These are phyloP conservation scores for Aphidius colemani DNA, from an alignment of 2,888 invertebrate genomes.

Conservation along the genomic window DNA sequence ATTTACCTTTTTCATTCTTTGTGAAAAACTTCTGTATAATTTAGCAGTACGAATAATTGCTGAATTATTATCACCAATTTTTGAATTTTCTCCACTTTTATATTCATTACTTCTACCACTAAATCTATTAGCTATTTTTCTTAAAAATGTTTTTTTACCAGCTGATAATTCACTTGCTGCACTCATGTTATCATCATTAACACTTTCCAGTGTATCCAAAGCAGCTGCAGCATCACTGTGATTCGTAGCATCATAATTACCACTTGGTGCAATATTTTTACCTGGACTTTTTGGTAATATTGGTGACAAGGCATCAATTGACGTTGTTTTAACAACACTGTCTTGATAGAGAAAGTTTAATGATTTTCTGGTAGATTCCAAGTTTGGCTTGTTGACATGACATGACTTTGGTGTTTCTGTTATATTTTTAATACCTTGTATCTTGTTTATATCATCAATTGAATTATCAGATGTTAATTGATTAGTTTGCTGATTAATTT, in stretches of 20 bases:
- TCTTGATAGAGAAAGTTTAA: constrained; percentile 30
- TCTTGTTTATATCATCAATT: constrained; percentile 3
- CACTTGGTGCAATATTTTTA: background rate
- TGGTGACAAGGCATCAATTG: constrained; percentile 30
- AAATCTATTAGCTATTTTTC: constrained; percentile 11
- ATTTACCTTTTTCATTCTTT: constrained; percentile 39
- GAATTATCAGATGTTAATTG: too few species aligned
- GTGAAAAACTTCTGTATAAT: constrained; percentile 39
- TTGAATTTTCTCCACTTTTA: background rate
- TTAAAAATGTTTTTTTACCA: constrained; percentile 29
- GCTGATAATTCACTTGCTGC: constrained; percentile 33
- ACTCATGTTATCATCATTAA: constrained; percentile 23
- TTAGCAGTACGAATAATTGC: constrained; percentile 36
- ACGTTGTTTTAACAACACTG: constrained; percentile 25
- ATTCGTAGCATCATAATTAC: constrained; percentile 37
- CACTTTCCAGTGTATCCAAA: constrained; percentile 37
- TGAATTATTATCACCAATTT: background rate
- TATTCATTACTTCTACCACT: background rate
- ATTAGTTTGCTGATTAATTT: constrained; percentile 15
- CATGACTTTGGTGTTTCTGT: constrained; percentile 27
- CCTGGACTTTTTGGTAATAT: constrained; percentile 27
- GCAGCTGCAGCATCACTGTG: constrained; percentile 43
- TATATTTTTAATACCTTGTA: background rate
- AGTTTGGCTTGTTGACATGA: constrained; percentile 33
- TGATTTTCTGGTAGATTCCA: constrained; percentile 43